Conservation (phyloP, 2,888 invertebrate genomes). For the Glyphotaelius pellucidus region DNA sequence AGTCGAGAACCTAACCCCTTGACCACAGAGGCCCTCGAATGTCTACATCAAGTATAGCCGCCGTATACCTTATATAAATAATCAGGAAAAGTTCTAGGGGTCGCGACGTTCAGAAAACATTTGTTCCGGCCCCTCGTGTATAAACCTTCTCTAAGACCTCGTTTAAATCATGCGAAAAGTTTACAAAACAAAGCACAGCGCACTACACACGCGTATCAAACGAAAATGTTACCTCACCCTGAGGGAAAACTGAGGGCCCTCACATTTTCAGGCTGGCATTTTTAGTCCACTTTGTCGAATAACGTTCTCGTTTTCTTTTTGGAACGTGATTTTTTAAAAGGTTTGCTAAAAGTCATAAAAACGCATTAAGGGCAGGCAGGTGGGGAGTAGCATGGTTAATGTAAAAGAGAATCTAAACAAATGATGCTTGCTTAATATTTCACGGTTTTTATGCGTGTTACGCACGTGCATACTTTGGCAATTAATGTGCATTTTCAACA, state of each 20-base stretch:
- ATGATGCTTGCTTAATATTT: not conserved
- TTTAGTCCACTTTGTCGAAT: slow-evolving; percentile 24
- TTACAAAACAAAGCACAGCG: slow-evolving; percentile 2
- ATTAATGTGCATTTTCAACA: not conserved
- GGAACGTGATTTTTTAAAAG: slow-evolving; percentile 45
- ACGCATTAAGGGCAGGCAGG: slow-evolving; percentile 28
- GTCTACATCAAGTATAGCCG: no score
- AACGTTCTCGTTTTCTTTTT: slow-evolving; percentile 45
- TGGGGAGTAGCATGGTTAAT: not conserved
- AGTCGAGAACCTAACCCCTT: no score
- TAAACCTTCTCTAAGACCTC: slow-evolving; percentile 19
- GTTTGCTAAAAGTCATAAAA: slow-evolving; percentile 57
- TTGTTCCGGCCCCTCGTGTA: slow-evolving; percentile 2
- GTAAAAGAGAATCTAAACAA: not conserved
- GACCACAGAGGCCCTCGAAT: no score
- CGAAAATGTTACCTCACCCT: slow-evolving; percentile 33
- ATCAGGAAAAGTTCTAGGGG: not conserved
- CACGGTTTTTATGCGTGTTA: not conserved
- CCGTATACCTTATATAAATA: no score
- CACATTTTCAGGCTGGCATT: slow-evolving; percentile 55
- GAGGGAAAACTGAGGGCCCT: slow-evolving; percentile 32
- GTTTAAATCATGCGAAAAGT: slow-evolving; percentile 45
- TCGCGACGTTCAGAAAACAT: not conserved
- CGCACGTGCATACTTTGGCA: no score
- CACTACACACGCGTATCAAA: slow-evolving; percentile 34